Percentiles rank a stretch among this genome's conserved stretches.
Evolutionary conservation across 2,113 vertebrate genomes (phyloP).

Genomic region (Octodon degus): DNA sequence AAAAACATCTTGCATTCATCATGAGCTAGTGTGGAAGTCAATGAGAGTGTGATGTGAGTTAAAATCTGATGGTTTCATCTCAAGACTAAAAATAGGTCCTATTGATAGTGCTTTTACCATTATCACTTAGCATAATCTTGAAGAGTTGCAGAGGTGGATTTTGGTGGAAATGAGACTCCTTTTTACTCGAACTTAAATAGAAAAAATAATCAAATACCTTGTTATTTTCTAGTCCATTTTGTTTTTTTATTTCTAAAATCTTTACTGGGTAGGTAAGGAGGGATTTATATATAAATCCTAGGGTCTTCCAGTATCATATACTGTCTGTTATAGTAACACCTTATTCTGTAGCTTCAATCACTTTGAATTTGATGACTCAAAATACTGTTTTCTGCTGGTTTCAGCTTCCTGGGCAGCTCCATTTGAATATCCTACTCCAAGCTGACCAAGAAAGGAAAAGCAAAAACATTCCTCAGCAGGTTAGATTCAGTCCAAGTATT

Average conservation of each 20-base stretch:
- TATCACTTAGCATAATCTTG: neutral
- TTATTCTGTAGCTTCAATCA: neutral
- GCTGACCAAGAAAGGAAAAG: neutral
- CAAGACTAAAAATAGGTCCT: neutral
- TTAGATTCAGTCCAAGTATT: neutral
- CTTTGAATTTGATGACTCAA: neutral
- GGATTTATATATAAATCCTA: neutral
- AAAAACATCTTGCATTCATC: slow-evolving; percentile 48
- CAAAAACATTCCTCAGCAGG: neutral
- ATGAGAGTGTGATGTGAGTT: neutral
- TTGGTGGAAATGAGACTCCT: neutral
- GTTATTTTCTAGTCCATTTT: neutral
- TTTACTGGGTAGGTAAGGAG: neutral
- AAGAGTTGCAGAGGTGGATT: neutral
- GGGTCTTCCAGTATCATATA: neutral
- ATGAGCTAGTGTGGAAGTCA: neutral
- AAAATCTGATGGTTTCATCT: neutral
- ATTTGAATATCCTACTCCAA: neutral
- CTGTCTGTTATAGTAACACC: neutral
- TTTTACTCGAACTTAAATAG: neutral
- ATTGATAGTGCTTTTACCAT: neutral
- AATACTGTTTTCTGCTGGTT: neutral
- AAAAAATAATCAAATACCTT: slow-evolving; percentile 15
- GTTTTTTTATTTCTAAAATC: slow-evolving; percentile 27
- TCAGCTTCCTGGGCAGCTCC: neutral